phyloP scores from a whole-genome alignment of 2,888 invertebrate genomes.

The Ichneumon xanthorius region DNA sequence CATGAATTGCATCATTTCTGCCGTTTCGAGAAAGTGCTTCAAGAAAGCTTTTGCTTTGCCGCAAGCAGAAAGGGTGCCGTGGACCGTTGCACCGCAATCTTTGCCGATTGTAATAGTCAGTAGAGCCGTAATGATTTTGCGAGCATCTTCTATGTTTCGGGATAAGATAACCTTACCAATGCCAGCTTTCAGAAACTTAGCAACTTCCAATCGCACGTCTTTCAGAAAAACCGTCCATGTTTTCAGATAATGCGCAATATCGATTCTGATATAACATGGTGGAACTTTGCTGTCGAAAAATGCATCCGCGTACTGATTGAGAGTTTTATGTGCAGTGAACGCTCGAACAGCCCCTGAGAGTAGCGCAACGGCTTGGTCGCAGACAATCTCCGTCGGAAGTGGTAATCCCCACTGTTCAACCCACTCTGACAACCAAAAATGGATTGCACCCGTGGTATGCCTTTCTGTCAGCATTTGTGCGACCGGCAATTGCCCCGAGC shows the following conservation, averaged over 20 bases:
- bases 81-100: slow-evolving; percentile 21
- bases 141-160: slow-evolving; percentile 21
- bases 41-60: slow-evolving; percentile 41
- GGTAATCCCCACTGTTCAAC: slow-evolving; percentile 54
- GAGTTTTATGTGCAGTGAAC: slow-evolving; percentile 60
- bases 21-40: slow-evolving; percentile 29
- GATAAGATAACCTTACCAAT: slow-evolving; percentile 51
- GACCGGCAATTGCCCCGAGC: slow-evolving; percentile 63
- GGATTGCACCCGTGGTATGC: slow-evolving; percentile 61
- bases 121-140: slow-evolving; percentile 30
- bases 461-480: slow-evolving; percentile 67
- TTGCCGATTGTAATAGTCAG: slow-evolving; percentile 45
- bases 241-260: slow-evolving; percentile 67
- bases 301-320: slow-evolving; percentile 61
- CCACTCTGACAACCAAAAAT: slow-evolving; percentile 67
- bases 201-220: slow-evolving; percentile 45
- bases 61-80: slow-evolving; percentile 36
- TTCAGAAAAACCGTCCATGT: slow-evolving; percentile 51
- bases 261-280: slow-evolving; percentile 62
- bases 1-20: slow-evolving; percentile 1
- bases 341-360: slow-evolving; percentile 60
- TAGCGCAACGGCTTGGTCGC: slow-evolving; percentile 63
- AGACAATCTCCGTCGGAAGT: slow-evolving; percentile 63
- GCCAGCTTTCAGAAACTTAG: slow-evolving; percentile 50
- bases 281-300: slow-evolving; percentile 39